These are phyloP conservation scores for Burhinus bistriatus DNA, from an alignment of 2,113 vertebrate genomes.

Conservation along the genomic window DNA sequence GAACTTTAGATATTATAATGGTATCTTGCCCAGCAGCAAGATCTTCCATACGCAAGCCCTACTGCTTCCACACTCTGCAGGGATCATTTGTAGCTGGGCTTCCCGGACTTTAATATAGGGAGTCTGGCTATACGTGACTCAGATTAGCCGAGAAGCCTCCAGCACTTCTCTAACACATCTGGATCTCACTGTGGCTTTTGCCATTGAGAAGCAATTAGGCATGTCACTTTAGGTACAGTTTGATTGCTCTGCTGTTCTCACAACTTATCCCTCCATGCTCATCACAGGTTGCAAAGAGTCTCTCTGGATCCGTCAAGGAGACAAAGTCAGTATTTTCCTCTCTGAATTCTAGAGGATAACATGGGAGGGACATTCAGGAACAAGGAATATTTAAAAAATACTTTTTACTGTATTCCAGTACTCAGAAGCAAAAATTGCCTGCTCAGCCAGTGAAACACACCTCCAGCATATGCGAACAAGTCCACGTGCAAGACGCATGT, in stretches of 20 bases:
- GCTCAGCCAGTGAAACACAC: slow-evolving; percentile 16
- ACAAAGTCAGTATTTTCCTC: not conserved
- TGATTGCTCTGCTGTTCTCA: not conserved
- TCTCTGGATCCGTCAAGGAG: not conserved
- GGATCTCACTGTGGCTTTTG: not conserved
- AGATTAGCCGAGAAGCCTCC: not conserved
- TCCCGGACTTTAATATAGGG: not conserved
- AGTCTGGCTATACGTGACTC: not conserved
- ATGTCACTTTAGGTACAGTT: not conserved
- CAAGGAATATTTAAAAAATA: not conserved
- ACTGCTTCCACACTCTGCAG: not conserved
- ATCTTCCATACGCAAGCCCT: not conserved
- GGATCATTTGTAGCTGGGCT: not conserved
- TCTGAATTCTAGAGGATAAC: not conserved
- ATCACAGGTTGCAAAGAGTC: not conserved
- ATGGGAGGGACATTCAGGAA: not conserved
- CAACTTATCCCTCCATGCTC: not conserved
- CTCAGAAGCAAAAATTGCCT: not conserved
- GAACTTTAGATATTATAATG: not conserved
- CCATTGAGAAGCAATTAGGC: not conserved
- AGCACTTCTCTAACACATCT: not conserved
- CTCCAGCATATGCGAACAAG: not conserved
- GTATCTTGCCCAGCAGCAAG: not conserved
- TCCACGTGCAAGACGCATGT: not conserved
- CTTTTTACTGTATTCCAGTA: not conserved